phyloP scores from a whole-genome alignment of 2,797 vertebrate genomes.

The Lacerta agilis region DNA sequence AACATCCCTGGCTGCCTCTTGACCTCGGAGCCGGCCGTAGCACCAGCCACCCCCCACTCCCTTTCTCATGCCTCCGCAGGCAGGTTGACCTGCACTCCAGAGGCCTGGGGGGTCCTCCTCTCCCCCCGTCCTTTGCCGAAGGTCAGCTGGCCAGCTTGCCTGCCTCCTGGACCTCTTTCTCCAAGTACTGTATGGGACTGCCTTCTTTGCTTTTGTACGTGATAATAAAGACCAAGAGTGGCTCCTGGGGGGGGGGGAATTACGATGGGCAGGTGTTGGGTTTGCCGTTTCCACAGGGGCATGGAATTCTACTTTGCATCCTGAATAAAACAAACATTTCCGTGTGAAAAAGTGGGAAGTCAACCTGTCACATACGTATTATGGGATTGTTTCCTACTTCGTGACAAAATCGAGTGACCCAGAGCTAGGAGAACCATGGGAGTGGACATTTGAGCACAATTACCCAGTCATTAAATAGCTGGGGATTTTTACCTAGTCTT shows the following conservation, averaged over 20 bases:
- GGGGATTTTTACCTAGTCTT: background rate
- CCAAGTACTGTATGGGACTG: slow-evolving; percentile 13
- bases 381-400: background rate
- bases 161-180: background rate
- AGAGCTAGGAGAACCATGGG: too few species aligned
- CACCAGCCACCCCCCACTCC: too few species aligned
- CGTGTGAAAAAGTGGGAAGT: slow-evolving; percentile 16
- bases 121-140: background rate
- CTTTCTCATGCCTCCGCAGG: too few species aligned
- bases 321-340: slow-evolving; percentile 21
- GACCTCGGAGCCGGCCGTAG: too few species aligned
- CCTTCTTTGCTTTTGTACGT: slow-evolving; percentile 20
- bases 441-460: background rate
- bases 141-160: background rate
- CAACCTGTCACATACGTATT: background rate
- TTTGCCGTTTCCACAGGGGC: slow-evolving; percentile 11
- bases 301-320: background rate
- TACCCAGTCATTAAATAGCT: background rate
- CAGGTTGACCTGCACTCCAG: background rate
- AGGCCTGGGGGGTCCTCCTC: background rate
- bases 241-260: too few species aligned
- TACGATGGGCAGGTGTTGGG: background rate
- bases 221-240: slow-evolving; percentile 6
- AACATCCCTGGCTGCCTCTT: too few species aligned
- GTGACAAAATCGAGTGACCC: background rate